Percentiles rank a stretch among this genome's conserved stretches.
Conservation (phyloP, 1,140 invertebrate genomes). For the Drosophila nebulosa region DNA sequence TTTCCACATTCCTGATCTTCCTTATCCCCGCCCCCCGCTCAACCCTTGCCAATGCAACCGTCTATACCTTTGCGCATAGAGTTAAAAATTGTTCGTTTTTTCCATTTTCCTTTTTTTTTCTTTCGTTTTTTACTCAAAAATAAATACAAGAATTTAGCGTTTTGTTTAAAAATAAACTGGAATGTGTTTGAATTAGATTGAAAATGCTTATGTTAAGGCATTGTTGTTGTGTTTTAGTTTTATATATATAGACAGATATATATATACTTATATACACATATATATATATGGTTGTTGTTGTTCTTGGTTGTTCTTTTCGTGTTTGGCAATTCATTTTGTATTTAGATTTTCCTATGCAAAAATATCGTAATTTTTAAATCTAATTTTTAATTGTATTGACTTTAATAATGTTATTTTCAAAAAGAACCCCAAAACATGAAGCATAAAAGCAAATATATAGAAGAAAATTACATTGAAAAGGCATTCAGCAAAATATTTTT, state of each 20-base stretch:
- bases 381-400: background rate
- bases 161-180: slow-evolving; percentile 75
- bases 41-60: background rate
- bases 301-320: background rate
- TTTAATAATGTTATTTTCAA: too few relatives aligned
- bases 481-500: too few relatives aligned
- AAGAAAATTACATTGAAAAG: too few relatives aligned
- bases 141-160: slow-evolving; percentile 72
- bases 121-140: slow-evolving; percentile 46
- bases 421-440: too few relatives aligned
- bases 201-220: slow-evolving; percentile 49
- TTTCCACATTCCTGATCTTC: slow-evolving; percentile 33
- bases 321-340: background rate
- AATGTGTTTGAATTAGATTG: slow-evolving; percentile 72
- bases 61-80: background rate
- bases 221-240: slow-evolving; percentile 24
- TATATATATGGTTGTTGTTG: background rate
- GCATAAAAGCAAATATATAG: too few relatives aligned
- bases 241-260: slow-evolving; percentile 16
- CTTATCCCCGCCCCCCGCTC: background rate
- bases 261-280: slow-evolving; percentile 18
- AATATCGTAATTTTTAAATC: too few relatives aligned
- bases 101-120: slow-evolving; percentile 40
- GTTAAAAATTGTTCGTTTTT: slow-evolving; percentile 13
- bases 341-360: background rate